Conservation (phyloP, 2,888 invertebrate species). For the Dryomyza anilis region DNA sequence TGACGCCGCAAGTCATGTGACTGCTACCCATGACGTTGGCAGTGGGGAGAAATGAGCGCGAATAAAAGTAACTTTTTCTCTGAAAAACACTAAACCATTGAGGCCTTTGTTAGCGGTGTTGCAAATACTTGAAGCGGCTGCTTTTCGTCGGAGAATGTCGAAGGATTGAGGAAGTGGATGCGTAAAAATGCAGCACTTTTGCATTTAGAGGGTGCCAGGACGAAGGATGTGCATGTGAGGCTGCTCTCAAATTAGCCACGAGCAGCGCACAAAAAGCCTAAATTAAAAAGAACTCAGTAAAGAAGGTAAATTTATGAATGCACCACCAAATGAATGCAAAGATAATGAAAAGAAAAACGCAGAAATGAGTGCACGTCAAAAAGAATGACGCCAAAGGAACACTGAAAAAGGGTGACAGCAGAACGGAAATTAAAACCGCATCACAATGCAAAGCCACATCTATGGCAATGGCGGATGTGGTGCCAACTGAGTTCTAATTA, state of each 20-base stretch:
- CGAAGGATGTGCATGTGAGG: no score
- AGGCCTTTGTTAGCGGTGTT: not conserved
- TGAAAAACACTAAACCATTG: not conserved
- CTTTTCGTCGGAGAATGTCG: no score
- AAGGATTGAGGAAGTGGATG: not conserved
- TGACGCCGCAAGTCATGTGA: no score
- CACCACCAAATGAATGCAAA: not conserved
- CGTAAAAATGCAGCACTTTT: no score
- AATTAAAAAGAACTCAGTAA: not conserved
- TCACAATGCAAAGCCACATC: not conserved
- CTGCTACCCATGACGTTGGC: no score
- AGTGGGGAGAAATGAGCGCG: no score
- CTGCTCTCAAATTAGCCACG: slow-evolving; percentile 16
- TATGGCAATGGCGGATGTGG: no score
- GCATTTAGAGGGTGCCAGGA: no score
- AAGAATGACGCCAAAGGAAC: not conserved
- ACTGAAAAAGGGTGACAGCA: not conserved
- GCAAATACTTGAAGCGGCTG: no score
- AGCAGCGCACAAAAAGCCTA: not conserved
- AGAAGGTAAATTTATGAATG: not conserved
- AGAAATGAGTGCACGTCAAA: no score
- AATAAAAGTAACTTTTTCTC: no score
- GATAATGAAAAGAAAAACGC: slow-evolving; percentile 1
- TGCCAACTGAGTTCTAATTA: no score
- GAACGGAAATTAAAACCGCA: slow-evolving; percentile 13